A percentile compares a stretch with the other conserved stretches of the same genome.
Evolutionary conservation across 2,888 invertebrate species (phyloP).

Genomic region (Lordiphosa fenestrarum): DNA sequence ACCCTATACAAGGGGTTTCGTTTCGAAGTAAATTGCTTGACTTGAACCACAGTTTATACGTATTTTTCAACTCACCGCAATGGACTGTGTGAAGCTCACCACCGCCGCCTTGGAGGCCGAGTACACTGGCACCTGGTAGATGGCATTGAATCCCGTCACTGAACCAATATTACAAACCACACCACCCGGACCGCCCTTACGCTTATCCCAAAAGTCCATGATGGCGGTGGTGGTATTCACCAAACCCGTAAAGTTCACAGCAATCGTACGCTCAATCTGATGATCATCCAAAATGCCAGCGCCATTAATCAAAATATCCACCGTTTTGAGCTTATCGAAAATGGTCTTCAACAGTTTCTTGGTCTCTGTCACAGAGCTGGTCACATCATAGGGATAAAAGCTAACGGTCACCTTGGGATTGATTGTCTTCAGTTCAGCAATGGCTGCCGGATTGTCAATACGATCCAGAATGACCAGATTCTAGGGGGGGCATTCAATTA

Average conservation of each 20-base stretch:
- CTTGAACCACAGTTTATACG: too few species aligned
- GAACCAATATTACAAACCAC: constrained; percentile 79
- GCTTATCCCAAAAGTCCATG: constrained; percentile 79
- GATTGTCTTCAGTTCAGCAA: constrained; percentile 53
- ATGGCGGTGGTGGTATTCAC: constrained; percentile 74
- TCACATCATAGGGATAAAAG: constrained; percentile 67
- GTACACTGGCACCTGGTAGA: constrained; percentile 75
- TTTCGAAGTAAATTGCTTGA: too few species aligned
- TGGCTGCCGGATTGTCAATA: constrained; percentile 51
- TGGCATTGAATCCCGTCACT: constrained; percentile 70
- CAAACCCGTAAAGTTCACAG: constrained; percentile 65
- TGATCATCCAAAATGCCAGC: constrained; percentile 68
- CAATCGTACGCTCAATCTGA: constrained; percentile 65
- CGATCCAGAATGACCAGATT: constrained; percentile 72
- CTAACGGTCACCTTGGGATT: constrained; percentile 55
- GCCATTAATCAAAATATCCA: constrained; percentile 73
- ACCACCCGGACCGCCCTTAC: constrained; percentile 79
- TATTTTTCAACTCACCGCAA: constrained; percentile 66
- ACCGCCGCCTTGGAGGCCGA: constrained; percentile 79
- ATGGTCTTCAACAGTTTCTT: constrained; percentile 63
- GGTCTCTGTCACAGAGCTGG: constrained; percentile 56
- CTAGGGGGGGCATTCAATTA: constrained; percentile 33
- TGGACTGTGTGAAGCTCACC: constrained; percentile 77
- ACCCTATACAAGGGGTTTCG: too few species aligned
- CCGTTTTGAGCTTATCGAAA: constrained; percentile 50